A percentile compares a stretch with the other conserved stretches of the same genome.
These are phyloP conservation scores for Zhuqinia jingwanae DNA, from an alignment of 2,888 invertebrate genomes.

Conservation along the genomic window DNA sequence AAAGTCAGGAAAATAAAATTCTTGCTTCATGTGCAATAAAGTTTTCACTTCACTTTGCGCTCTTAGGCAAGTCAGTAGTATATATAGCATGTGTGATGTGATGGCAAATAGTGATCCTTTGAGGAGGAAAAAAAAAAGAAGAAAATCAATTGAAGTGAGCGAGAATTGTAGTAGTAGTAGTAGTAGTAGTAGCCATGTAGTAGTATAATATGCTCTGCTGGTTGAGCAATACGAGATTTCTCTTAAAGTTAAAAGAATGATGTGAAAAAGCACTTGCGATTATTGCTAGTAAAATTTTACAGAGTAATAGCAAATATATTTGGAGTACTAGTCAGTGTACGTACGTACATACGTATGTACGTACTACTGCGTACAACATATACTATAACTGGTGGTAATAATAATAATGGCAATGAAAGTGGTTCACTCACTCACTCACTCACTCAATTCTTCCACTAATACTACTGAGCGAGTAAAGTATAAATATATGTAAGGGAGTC, in stretches of 20 bases:
- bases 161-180: not conserved
- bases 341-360: not conserved
- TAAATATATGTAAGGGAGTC: too few species aligned
- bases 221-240: slow-evolving; percentile 18
- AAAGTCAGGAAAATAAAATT: slow-evolving; percentile 23
- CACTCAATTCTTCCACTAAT: not conserved
- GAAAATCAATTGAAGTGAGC: slow-evolving; percentile 9
- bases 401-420: slow-evolving; percentile 13
- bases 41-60: slow-evolving; percentile 24
- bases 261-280: slow-evolving; percentile 45
- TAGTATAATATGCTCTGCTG: not conserved
- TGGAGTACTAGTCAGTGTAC: not conserved
- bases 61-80: too few species aligned
- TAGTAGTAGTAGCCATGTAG: not conserved
- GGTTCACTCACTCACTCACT: slow-evolving; percentile 27
- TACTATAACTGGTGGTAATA: slow-evolving; percentile 1
- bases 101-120: slow-evolving; percentile 3
- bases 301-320: slow-evolving; percentile 19
- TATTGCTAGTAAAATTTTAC: slow-evolving; percentile 54
- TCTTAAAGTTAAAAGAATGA: slow-evolving; percentile 47
- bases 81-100: too few species aligned
- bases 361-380: too few species aligned
- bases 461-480: too few species aligned
- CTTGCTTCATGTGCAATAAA: slow-evolving; percentile 12
- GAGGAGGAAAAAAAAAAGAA: too few species aligned